Conservation (phyloP, 1,140 invertebrate species). For the Phocides pigmalion region DNA sequence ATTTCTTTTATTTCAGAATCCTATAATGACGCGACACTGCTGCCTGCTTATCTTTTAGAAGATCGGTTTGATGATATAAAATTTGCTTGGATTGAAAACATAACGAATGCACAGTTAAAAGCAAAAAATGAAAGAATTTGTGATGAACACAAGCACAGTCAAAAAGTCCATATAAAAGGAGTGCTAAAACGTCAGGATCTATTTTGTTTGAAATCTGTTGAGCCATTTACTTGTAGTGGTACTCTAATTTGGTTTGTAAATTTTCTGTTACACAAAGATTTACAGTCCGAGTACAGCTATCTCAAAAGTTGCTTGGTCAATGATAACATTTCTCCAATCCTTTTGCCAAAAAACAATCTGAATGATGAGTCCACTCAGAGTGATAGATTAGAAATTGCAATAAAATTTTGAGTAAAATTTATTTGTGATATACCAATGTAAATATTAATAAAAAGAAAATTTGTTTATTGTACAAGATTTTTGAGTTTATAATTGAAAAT, state of each 20-base stretch:
- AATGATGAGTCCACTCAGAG: not conserved
- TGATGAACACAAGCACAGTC: conserved; percentile 7
- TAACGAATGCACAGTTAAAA: not conserved
- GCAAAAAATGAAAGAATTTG: not conserved
- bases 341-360: not conserved
- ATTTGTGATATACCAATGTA: not conserved
- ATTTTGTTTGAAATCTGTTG: conserved; percentile 45
- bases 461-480: too few relatives aligned
- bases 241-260: conserved; percentile 44
- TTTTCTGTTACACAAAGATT: conserved; percentile 46
- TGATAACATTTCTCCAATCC: conserved; percentile 2
- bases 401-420: conserved; percentile 5
- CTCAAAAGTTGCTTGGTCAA: conserved; percentile 45
- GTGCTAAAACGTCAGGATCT: conserved; percentile 42
- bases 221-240: conserved; percentile 28
- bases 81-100: conserved; percentile 41
- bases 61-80: conserved; percentile 42
- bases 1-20: conserved; percentile 40
- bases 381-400: conserved; percentile 23
- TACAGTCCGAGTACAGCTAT: conserved; percentile 40
- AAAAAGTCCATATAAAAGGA: conserved; percentile 26
- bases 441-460: not conserved
- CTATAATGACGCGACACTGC: conserved; percentile 36
- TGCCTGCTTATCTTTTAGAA: conserved; percentile 43
- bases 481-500: too few relatives aligned